phyloP scores from a whole-genome alignment of 2,113 vertebrate genomes.

The Thunnus thynnus region DNA sequence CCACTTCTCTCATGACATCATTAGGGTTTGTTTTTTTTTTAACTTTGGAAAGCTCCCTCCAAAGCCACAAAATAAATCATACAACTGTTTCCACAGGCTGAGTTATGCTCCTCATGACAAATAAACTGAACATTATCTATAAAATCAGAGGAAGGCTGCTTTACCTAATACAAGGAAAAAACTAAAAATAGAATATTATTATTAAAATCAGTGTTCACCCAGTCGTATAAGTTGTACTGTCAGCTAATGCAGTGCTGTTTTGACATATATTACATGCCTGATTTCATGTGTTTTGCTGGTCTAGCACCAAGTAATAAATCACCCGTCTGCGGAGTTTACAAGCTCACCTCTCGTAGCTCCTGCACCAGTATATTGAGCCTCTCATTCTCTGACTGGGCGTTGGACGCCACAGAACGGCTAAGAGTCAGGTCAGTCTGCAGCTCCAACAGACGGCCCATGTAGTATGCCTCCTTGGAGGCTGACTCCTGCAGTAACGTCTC shows the following conservation, averaged over 20 bases:
- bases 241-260: background rate
- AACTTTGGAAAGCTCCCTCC: no score
- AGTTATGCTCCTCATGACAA: no score
- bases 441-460: constrained; percentile 92
- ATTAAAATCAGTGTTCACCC: no score
- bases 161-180: no score
- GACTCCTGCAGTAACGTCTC: constrained; percentile 97
- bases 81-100: no score
- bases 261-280: background rate
- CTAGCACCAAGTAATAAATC: background rate
- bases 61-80: no score
- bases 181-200: no score
- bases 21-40: no score
- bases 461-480: constrained; percentile 96
- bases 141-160: no score
- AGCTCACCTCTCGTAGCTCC: constrained; percentile 93
- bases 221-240: background rate
- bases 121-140: no score
- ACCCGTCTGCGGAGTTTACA: background rate
- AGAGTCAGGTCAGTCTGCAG: constrained; percentile 93
- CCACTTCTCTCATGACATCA: no score
- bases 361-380: constrained; percentile 88
- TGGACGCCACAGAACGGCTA: constrained; percentile 89
- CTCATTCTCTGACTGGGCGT: constrained; percentile 92
- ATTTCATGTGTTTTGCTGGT: background rate